Evolutionary conservation across 2,888 invertebrate genomes (phyloP).

Genomic region (Drosophila meridionalis): DNA sequence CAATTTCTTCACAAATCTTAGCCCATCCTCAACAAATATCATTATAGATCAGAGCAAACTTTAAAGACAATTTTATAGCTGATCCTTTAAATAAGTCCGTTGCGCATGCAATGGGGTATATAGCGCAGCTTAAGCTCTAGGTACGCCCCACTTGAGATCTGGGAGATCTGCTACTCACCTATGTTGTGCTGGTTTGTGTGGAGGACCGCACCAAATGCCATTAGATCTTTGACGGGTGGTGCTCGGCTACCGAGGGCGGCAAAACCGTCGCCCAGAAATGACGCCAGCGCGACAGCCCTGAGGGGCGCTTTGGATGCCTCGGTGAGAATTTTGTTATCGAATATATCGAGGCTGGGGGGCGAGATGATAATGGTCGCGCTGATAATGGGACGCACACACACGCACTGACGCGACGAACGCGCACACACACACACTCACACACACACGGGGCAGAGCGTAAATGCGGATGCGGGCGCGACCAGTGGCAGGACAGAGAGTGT

Average conservation of each 20-base stretch:
- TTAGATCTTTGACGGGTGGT: conserved; percentile 85
- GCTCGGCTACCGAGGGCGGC: conserved; percentile 85
- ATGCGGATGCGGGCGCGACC: conserved; percentile 1
- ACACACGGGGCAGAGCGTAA: conserved; percentile 9
- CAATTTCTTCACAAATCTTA: not conserved
- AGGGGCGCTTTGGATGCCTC: conserved; percentile 86
- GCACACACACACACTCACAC: conserved; percentile 36
- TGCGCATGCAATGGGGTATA: not conserved
- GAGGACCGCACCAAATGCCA: conserved; percentile 85
- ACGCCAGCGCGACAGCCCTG: conserved; percentile 86
- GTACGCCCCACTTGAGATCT: not conserved
- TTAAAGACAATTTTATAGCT: not conserved
- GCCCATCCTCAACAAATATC: not conserved
- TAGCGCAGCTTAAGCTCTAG: not conserved
- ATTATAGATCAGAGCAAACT: not conserved
- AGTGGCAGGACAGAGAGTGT: not conserved
- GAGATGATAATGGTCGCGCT: conserved; percentile 45
- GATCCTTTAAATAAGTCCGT: not conserved
- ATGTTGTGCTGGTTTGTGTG: conserved; percentile 85
- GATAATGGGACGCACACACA: conserved; percentile 31
- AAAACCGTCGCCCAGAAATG: conserved; percentile 86
- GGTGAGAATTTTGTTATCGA: conserved; percentile 85
- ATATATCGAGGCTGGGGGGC: conserved; percentile 66
- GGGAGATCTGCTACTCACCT: conserved; percentile 74
- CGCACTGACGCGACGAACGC: conserved; percentile 39